Evolutionary conservation across 2,888 invertebrate genomes (phyloP).

Genomic region (Alentia gelatinosa): DNA sequence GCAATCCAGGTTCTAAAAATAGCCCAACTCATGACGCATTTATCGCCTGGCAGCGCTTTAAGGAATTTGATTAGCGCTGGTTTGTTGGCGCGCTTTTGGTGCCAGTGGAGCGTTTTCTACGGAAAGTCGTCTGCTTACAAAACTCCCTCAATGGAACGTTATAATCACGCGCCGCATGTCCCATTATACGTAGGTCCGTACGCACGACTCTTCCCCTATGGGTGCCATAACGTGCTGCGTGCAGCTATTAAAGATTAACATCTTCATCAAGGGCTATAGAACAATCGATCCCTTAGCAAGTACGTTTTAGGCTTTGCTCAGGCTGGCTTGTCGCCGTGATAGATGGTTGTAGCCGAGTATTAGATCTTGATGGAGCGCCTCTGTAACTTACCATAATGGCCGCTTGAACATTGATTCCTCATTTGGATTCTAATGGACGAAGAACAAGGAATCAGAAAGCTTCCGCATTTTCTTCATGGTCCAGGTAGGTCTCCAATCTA

Average conservation of each 20-base stretch:
- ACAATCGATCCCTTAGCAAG: not conserved
- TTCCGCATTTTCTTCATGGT: not conserved
- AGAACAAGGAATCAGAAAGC: not conserved
- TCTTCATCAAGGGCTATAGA: not conserved
- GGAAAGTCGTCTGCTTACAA: not conserved
- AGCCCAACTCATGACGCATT: not conserved
- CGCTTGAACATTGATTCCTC: not conserved
- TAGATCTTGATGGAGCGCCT: not conserved
- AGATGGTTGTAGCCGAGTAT: not conserved
- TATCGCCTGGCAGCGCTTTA: not conserved
- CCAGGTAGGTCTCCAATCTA: not conserved
- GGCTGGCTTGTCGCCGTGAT: not conserved
- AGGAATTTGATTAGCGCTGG: not conserved
- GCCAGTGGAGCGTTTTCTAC: not conserved
- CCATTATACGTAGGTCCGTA: not conserved
- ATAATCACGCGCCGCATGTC: not conserved
- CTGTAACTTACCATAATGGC: slow-evolving; percentile 7
- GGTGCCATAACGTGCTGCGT: not conserved
- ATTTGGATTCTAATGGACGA: not conserved
- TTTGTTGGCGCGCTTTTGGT: slow-evolving; percentile 1
- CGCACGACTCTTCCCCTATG: not conserved
- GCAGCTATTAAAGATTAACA: not conserved
- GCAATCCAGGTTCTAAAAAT: not conserved
- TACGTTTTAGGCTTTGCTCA: not conserved
- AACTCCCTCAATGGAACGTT: not conserved